Conservation (phyloP, 1,140 invertebrate species). For the Drosophila pseudoananassae region DNA sequence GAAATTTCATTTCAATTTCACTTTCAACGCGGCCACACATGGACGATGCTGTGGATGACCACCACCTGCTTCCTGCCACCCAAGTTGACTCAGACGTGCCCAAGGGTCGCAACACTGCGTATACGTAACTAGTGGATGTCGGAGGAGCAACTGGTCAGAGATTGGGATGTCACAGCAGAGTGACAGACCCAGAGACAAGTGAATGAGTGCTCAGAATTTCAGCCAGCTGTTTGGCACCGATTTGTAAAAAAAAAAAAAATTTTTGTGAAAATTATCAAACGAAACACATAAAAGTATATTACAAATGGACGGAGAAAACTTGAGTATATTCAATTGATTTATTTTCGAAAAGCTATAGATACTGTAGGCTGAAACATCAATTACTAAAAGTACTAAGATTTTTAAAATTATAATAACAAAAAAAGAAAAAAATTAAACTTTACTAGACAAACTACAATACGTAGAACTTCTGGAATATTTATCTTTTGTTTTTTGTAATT, state of each 20-base stretch:
- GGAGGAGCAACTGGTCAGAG: conserved; percentile 17
- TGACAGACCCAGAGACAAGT: conserved; percentile 53
- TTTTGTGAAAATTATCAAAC: conserved; percentile 22
- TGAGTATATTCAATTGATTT: conserved; percentile 57
- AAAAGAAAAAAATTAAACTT: not conserved
- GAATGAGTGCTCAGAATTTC: conserved; percentile 48
- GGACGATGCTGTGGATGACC: conserved; percentile 11
- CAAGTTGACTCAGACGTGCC: conserved; percentile 42
- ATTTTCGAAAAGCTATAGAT: conserved; percentile 28
- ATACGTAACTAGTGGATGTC: conserved; percentile 47
- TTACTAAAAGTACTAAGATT: not conserved
- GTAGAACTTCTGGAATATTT: not conserved
- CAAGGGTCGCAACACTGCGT: conserved; percentile 40
- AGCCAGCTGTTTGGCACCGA: conserved; percentile 44
- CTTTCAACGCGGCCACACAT: conserved; percentile 27
- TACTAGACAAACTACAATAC: no score
- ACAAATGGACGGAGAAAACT: not conserved
- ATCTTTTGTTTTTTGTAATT: not conserved
- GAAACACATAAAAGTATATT: conserved; percentile 14
- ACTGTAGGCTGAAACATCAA: conserved; percentile 13
- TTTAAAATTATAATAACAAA: not conserved
- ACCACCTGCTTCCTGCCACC: conserved; percentile 19
- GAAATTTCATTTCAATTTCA: conserved; percentile 49
- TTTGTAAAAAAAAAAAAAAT: conserved; percentile 56
- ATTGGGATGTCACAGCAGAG: conserved; percentile 44